Conservation (phyloP, 2,888 invertebrate genomes). For the Odontocerum albicorne region DNA sequence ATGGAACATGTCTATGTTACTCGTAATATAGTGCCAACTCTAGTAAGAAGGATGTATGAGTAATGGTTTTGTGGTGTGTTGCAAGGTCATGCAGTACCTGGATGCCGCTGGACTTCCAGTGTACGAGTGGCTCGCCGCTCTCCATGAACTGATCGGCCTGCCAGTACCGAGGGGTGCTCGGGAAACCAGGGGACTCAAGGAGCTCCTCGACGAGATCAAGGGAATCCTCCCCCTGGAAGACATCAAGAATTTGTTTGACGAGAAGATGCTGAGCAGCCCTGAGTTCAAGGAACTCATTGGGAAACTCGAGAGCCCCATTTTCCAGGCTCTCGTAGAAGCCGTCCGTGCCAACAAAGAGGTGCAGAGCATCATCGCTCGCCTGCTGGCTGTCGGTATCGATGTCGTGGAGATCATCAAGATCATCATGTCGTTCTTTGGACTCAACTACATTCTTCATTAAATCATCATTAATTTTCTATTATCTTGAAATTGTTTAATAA, state of each 20-base stretch:
- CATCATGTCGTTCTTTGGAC: constrained; percentile 9
- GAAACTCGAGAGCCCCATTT: constrained; percentile 1
- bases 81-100: too few relatives aligned
- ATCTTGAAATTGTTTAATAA: too few relatives aligned
- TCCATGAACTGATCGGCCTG: constrained; percentile 13
- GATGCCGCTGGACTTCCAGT: constrained; percentile 15
- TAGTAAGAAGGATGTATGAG: too few relatives aligned
- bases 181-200: constrained; percentile 1
- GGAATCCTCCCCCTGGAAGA: constrained; percentile 11
- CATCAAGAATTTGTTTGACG: constrained; percentile 1
- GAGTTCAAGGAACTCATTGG: constrained; percentile 15
- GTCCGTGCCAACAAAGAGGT: constrained; percentile 2
- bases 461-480: too few relatives aligned
- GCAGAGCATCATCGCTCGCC: constrained; percentile 3
- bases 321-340: constrained; percentile 5
- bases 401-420: constrained; percentile 4
- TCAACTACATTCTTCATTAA: background rate
- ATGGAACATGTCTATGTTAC: too few relatives aligned
- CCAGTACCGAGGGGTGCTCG: background rate
- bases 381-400: constrained; percentile 8
- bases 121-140: constrained; percentile 1
- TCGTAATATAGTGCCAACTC: too few relatives aligned
- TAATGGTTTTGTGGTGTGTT: too few relatives aligned
- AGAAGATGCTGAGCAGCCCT: constrained; percentile 15
- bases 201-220: constrained; percentile 14